Conservation (phyloP, 2,113 vertebrate species). For the Python bivittatus region DNA sequence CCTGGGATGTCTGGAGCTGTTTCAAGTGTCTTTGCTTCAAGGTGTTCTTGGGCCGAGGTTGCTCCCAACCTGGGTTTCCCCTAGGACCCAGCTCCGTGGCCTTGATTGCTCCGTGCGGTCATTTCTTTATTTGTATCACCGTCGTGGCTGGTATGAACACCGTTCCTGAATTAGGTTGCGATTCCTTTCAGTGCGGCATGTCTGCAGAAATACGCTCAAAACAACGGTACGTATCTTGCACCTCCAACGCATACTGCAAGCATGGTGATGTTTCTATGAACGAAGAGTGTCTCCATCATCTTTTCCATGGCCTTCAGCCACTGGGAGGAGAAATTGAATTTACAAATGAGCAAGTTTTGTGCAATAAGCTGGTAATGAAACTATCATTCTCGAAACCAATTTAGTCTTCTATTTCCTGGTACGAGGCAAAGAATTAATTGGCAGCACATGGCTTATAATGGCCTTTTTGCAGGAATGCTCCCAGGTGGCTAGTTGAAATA, state of each 20-base stretch:
- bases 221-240: background rate
- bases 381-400: slow-evolving; percentile 27
- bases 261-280: background rate
- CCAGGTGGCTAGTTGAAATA: slow-evolving; percentile 59
- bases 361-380: slow-evolving; percentile 45
- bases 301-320: slow-evolving; percentile 29
- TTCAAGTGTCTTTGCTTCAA: background rate
- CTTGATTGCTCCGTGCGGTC: background rate
- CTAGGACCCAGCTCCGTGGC: background rate
- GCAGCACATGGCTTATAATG: slow-evolving; percentile 48
- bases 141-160: background rate
- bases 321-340: slow-evolving; percentile 35
- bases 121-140: background rate
- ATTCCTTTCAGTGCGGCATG: background rate
- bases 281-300: background rate
- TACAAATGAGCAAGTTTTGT: slow-evolving; percentile 25
- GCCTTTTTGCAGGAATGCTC: slow-evolving; percentile 43
- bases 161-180: background rate
- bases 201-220: background rate
- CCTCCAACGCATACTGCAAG: slow-evolving; percentile 26
- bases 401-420: slow-evolving; percentile 5
- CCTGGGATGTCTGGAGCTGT: background rate
- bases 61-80: background rate
- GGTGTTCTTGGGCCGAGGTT: background rate
- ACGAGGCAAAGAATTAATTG: slow-evolving; percentile 43